Base-by-base conservation (phyloP, 2,888 invertebrate genomes). In the Rotaria macrura region DNA sequence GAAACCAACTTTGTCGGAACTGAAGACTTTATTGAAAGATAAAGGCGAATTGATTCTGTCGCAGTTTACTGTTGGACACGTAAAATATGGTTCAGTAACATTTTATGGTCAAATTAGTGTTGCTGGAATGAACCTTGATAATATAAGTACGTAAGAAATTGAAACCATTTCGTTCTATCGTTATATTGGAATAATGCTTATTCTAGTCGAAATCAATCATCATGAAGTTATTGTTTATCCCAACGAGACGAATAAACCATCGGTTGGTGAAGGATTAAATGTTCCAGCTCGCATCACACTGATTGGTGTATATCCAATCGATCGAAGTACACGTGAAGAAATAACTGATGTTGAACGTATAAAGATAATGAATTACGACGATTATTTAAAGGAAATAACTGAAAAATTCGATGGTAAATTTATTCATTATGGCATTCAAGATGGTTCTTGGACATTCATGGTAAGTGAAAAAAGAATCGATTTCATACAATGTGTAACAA, bases 361-460 rank as follows among this genome's bases (percentile, higher is more conserved):
- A n/a, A 91, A 93, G 4, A 93, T 93, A 86, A 94, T 96, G 93
- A 94, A 95, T 89, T 98, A 95, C 91, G 94, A 95, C 88, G 94
- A 93, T 20, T 95, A 95, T 89, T 91, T 98, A 86, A 94, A 96
- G n/a, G 93, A 94, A 54, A 94, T 95, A 0, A 95, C 96, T 86
- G 93, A 94, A 87, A 95, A 95, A 88, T 94, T 96, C 91, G 94
- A 94, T 87, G 96, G 96, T 0, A 93, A 94, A 85, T 99, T 98
- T 90, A 93, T 96, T 10, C 97, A 98, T 89, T 98, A 97, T 91
- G 93, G 96, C 0, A 95, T 96, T 0, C 95, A 95, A 90, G 96
- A 96, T 3, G 98, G 98, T 43, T 96, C 96, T 85, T 99, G 98
- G 97, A 96, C 97, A 85, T 98, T 98, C 91, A 93, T n/a, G 79